phyloP scores from a whole-genome alignment of 2,888 invertebrate species.

The Bedellia somnulentella region DNA sequence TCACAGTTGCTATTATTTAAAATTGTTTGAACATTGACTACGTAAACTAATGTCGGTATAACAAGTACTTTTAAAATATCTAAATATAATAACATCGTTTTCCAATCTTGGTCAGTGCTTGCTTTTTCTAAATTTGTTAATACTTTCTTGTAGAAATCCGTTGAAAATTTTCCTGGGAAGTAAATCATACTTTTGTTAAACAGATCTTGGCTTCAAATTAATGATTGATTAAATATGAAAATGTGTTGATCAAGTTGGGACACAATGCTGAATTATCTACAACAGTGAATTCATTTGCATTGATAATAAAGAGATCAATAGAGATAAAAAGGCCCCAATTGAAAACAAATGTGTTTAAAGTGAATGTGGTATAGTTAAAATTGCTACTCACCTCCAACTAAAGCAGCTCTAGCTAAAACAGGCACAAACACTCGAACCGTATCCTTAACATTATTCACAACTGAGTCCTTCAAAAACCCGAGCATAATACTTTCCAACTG shows the following conservation, averaged over 20 bases:
- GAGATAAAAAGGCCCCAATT: too few relatives aligned
- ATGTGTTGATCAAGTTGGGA: too few relatives aligned
- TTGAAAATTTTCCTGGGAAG: constrained; percentile 42
- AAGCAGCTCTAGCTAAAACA: constrained; percentile 41
- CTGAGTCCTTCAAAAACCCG: constrained; percentile 37
- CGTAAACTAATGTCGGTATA: constrained; percentile 35
- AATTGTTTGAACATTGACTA: constrained; percentile 45
- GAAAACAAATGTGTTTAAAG: too few relatives aligned
- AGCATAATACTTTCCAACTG: constrained; percentile 47
- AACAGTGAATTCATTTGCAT: too few relatives aligned
- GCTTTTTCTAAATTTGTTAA: constrained; percentile 35
- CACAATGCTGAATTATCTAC: too few relatives aligned
- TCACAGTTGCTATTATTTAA: constrained; percentile 34
- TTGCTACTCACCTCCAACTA: constrained; percentile 30
- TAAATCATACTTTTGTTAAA: too few relatives aligned
- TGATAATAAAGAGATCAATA: too few relatives aligned
- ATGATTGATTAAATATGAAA: too few relatives aligned
- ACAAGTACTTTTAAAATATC: constrained; percentile 37
- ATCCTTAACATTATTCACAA: constrained; percentile 38
- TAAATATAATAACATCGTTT: constrained; percentile 31
- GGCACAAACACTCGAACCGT: constrained; percentile 38
- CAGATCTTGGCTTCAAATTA: neutral
- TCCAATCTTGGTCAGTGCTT: constrained; percentile 35
- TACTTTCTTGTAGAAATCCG: constrained; percentile 31
- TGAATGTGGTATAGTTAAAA: too few relatives aligned